phyloP scores from a whole-genome alignment of 2,797 vertebrate species.

The Propithecus perrieri region DNA sequence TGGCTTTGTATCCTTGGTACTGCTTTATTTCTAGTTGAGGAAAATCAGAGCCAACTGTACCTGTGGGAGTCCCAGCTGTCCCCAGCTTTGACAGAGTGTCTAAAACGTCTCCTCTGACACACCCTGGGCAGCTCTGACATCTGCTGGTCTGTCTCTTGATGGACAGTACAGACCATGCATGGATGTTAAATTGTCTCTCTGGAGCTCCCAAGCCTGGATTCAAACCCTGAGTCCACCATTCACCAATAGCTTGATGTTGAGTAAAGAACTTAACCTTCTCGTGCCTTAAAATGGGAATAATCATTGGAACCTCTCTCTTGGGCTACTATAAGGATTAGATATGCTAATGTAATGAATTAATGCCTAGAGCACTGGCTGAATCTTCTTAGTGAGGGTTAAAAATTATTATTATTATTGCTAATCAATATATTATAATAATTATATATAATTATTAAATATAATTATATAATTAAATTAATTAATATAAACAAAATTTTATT shows the following conservation, averaged over 20 bases:
- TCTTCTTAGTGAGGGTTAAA: background rate
- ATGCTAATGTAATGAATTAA: background rate
- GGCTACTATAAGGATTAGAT: background rate
- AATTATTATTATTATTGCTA: background rate
- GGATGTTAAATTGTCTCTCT: background rate
- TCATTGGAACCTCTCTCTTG: background rate
- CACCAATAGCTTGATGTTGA: background rate
- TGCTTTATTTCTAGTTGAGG: too few species aligned
- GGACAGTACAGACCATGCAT: background rate
- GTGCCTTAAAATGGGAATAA: too few species aligned
- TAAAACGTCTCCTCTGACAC: background rate
- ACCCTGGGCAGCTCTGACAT: background rate
- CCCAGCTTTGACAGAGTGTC: background rate
- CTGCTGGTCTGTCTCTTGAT: background rate
- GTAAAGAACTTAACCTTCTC: background rate
- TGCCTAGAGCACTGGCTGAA: background rate
- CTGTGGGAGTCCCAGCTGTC: rapidly evolving
- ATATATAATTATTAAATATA: background rate
- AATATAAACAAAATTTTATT: background rate
- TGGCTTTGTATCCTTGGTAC: background rate
- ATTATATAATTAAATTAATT: background rate
- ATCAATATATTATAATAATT: background rate
- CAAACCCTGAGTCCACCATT: background rate
- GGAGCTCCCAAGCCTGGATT: background rate
- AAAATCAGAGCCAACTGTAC: background rate